Evolutionary conservation across 2,888 invertebrate genomes (phyloP), one percentile per base, ranked within the genome.

Genomic region (Callosobruchus maculatus): DNA sequence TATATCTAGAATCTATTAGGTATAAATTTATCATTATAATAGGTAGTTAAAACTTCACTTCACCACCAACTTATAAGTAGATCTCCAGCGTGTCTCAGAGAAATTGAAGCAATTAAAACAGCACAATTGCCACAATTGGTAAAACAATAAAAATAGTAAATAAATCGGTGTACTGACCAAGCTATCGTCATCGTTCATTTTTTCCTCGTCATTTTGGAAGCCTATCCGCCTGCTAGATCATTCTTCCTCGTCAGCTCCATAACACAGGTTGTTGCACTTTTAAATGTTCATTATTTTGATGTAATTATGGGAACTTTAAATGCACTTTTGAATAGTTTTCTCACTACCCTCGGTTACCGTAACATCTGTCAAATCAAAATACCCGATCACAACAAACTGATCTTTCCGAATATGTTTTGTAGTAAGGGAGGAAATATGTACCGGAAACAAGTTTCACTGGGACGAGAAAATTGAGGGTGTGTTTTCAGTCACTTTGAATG

Each of bases 181-280:
- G 90, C 91, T 91, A 89, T 92, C 92, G 84, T 91, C 92, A 92
- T 92, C 92, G 89, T 89, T 92, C 92, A 92, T 92, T 90, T 90
- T 91, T 91, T 91, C 89, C 90, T 90, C 88, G 90, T 88, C 92
- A 92, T 92, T 90, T 89, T 90, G 86, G 79, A 77, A 68, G 74
- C 72, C 74, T 78, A 77, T 76, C 74, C 74, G 73, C 73, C 78
- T 72, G 71, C 30, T 30, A 22, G 31, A 71, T 71, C 20, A 21
- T 30, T 21, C 71, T 49, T 49, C 49, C 13, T 49, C 49, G 49
- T 49, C 49, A 49, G 4, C 13, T 49, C 13, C 5, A 18, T 49
- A 49, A 13, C 49, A 49, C 49, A 7, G 13, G 13, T 13, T 49
- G 13, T 49, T n/a, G 9, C 7, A 49, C 49, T 49, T 49, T 49